phyloP scores from a whole-genome alignment of 2,797 vertebrate genomes.

The Rhabdophis nuchalis region DNA sequence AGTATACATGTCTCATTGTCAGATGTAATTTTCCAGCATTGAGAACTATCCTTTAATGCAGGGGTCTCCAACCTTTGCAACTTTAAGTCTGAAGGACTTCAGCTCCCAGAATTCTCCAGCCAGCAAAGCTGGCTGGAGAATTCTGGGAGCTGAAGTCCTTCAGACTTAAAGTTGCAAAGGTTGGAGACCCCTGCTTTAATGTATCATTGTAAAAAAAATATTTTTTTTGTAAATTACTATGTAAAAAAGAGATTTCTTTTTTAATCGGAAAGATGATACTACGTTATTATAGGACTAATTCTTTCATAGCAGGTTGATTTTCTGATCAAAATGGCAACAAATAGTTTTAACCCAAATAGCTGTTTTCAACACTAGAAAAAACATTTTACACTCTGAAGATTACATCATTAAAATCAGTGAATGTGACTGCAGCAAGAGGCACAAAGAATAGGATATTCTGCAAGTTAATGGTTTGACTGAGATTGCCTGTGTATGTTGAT shows the following conservation, averaged over 20 bases:
- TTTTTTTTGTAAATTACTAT: not conserved
- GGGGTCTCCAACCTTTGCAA: too few species aligned
- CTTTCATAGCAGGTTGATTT: constrained; percentile 22
- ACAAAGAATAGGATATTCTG: not conserved
- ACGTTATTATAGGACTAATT: constrained; percentile 38
- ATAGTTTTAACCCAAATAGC: constrained; percentile 39
- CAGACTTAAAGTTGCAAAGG: too few species aligned
- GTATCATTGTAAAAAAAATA: not conserved
- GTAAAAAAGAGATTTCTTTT: constrained; percentile 26
- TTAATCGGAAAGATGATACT: constrained; percentile 10
- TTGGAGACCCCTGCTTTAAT: constrained; percentile 8
- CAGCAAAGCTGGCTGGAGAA: too few species aligned
- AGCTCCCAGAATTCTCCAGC: too few species aligned
- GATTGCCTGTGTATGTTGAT: constrained; percentile 7
- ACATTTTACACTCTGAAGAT: not conserved
- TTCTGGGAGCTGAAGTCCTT: too few species aligned
- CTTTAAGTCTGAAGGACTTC: too few species aligned
- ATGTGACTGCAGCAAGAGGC: not conserved
- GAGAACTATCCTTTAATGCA: constrained; percentile 22
- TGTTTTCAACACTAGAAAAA: constrained; percentile 8
- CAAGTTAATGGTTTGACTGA: not conserved
- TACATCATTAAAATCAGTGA: constrained; percentile 26
- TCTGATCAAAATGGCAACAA: constrained; percentile 33
- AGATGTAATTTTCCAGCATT: not conserved
- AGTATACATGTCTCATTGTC: constrained; percentile 29